Base-by-base conservation (phyloP, 2,888 invertebrate species). In the Laothoe populi region DNA sequence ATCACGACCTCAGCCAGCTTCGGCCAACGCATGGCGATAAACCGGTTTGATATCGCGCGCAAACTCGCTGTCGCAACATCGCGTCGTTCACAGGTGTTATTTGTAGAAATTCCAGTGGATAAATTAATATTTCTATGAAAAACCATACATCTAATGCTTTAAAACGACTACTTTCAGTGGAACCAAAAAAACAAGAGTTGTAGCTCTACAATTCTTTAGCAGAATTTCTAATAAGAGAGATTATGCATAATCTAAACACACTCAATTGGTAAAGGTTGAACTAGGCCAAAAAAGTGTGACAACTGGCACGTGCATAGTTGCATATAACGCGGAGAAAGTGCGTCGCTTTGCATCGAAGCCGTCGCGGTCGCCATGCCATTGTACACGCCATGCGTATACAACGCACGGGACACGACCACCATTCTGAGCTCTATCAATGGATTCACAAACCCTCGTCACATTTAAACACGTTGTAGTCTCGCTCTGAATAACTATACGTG, bases 401-500 rank as follows among this genome's bases (percentile, higher is more conserved):
- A 60, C 62, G 73, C 74, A 74, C 73, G 76, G 76, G 82, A 77
- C 81, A 74, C 79, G 81, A 73, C 84, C 81, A 79, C 84, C 82
- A 84, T 86, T 80, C 80, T 68, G 75, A 77, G 66, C 75, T 70
- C 77, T 79, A 82, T 84, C 88, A 87, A 87, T 87, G 88, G 86
- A 83, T 81, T 81, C 84, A 83, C 83, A 82, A 77, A 77, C 82
- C 82, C 83, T 78, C 83, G 73, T 79, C 78, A 83, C 80, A 83
- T 84, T 81, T 83, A n/a, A n/a, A 83, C 84, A 81, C 83, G 82
- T 74, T 82, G 75, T 79, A 83, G 86, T 86, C 83, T 81, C 88
- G 88, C 88, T 88, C 88, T 83, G 84, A 84, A 90, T 88, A 84
- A 81, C 78, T 78, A 83, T 77, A 80, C 81, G 82, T 83, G 79